Evolutionary conservation across 2,888 invertebrate genomes (phyloP), one percentile per base, ranked within the genome.

Genomic region (Drosophila maculinotata): DNA sequence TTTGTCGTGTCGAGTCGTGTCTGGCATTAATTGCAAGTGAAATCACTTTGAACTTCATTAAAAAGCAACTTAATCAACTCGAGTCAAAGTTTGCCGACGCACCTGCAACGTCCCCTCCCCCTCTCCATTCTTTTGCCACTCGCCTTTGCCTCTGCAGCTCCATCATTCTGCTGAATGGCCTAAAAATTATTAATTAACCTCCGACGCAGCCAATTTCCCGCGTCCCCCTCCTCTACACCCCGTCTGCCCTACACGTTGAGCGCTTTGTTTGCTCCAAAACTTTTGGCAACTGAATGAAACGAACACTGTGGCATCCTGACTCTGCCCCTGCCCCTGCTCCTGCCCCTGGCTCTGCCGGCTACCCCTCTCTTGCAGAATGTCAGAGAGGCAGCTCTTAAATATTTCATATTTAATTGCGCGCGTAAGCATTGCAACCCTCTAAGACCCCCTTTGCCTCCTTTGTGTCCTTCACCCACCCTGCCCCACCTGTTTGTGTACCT

Each of bases 401-500:
- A 89, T 87, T 87, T 89, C 84, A 88, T 86, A 88, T 84, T 86
- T 88, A 89, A 87, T 89, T 87, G 88, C 71, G 77, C 86, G 88
- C 88, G 71, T 85, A 77, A 75, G 80, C 75, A 70, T 62, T 76
- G 80, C 77, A 73, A 69, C 52, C 66, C 60, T 44, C 48, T 28
- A 42, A 25, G 26, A 31, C 53, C 8, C 39, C 30, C 6, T 17
- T 10, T 28, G 8, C 31, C 15, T n/a, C 12, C 28, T n/a, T n/a
- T n/a, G n/a, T n/a, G n/a, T n/a, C n/a, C n/a, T n/a, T n/a, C 8
- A 2, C 8, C 23, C 12, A 10, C 23, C 17, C 44, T 14, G 8
- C 26, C 23, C 56, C 60, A 77, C 80, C 77, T 72, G 80, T 33
- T 12, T 10, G 3, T 36, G 9, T 15, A 36, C 9, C 5, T 5